Evolutionary conservation across 2,113 vertebrate species (phyloP).

Genomic region (Delphinapterus leucas): DNA sequence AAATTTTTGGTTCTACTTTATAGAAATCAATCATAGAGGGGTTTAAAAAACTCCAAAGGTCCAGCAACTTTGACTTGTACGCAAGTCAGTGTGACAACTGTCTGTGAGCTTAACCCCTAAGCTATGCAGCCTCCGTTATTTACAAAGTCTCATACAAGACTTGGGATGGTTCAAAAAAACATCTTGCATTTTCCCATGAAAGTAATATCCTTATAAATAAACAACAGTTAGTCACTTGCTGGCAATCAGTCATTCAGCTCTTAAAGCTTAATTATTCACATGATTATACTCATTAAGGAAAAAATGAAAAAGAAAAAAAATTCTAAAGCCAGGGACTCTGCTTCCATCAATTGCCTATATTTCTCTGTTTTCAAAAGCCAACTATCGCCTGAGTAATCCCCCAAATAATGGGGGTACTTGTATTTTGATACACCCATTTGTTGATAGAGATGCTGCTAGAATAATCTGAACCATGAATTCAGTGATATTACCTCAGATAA

Average conservation of each 20-base stretch:
- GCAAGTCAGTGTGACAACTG: background rate
- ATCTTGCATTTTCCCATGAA: background rate
- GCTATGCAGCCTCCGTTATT: background rate
- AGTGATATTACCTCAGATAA: background rate
- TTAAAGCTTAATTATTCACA: slow-evolving; percentile 41
- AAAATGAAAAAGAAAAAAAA: background rate
- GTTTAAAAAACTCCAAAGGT: background rate
- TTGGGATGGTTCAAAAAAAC: background rate
- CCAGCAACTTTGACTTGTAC: background rate
- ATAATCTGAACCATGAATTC: background rate
- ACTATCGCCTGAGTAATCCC: background rate
- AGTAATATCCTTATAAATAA: slow-evolving; percentile 43
- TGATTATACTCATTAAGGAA: slow-evolving; percentile 21
- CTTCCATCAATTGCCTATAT: background rate
- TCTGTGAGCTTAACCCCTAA: background rate
- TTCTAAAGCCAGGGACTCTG: background rate
- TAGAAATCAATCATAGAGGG: background rate
- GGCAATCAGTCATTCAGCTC: slow-evolving; percentile 35
- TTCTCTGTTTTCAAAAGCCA: slow-evolving; percentile 9
- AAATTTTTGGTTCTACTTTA: background rate
- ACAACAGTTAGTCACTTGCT: slow-evolving; percentile 18
- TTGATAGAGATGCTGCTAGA: background rate
- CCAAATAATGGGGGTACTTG: background rate
- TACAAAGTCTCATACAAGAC: background rate
- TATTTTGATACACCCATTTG: background rate